These are phyloP conservation scores for Tachina fera DNA, from an alignment of 2,888 invertebrate species.

Conservation along the genomic window DNA sequence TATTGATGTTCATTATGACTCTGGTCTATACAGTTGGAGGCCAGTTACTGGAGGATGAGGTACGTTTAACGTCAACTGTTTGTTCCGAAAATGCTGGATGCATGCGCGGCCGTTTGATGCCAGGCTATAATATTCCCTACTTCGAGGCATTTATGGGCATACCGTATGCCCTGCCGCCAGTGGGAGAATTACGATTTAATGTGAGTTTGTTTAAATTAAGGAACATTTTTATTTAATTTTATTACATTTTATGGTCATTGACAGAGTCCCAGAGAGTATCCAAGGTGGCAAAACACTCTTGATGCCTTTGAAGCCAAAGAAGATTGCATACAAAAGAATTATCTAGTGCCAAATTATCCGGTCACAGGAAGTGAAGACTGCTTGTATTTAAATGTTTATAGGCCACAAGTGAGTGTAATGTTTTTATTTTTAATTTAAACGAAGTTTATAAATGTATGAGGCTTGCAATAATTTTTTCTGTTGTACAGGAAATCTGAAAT, in stretches of 20 bases:
- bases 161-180: slow-evolving; percentile 81
- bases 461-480: too few species aligned
- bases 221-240: neutral
- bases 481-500: too few species aligned
- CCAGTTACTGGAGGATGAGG: slow-evolving; percentile 16
- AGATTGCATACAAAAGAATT: slow-evolving; percentile 84
- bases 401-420: slow-evolving; percentile 77
- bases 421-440: neutral
- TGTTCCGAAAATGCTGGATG: slow-evolving; percentile 77
- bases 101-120: slow-evolving; percentile 77
- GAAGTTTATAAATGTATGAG: neutral
- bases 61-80: slow-evolving; percentile 72
- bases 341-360: slow-evolving; percentile 78
- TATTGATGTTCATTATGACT: slow-evolving; percentile 34
- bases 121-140: slow-evolving; percentile 76
- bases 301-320: slow-evolving; percentile 80
- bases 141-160: slow-evolving; percentile 82
- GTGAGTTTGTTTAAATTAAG: slow-evolving; percentile 74
- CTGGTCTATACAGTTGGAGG: slow-evolving; percentile 36
- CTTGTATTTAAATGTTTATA: slow-evolving; percentile 84
- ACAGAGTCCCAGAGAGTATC: slow-evolving; percentile 79
- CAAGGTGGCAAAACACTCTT: slow-evolving; percentile 74
- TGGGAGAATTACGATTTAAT: slow-evolving; percentile 79
- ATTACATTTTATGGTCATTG: neutral
- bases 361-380: slow-evolving; percentile 84